These are phyloP conservation scores for Drosophila sechellia DNA, from an alignment of 1,140 invertebrate genomes.

Conservation along the genomic window DNA sequence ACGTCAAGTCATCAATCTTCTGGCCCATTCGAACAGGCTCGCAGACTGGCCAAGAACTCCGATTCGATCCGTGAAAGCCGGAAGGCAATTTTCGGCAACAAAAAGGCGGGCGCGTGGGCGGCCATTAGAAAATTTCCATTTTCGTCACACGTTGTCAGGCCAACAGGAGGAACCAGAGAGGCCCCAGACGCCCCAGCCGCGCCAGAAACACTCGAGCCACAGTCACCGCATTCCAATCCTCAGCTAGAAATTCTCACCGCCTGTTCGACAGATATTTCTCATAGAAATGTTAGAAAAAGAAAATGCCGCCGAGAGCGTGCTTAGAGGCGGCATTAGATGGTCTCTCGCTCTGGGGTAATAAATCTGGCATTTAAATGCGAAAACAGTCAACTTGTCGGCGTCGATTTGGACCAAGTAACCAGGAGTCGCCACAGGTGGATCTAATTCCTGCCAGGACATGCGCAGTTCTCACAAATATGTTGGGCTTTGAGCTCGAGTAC, in stretches of 20 bases:
- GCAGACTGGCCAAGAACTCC: conserved; percentile 57
- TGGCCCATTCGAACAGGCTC: conserved; percentile 82
- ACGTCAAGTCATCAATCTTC: conserved; percentile 85
- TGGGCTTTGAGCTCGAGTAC: not conserved
- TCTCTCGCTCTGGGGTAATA: conserved; percentile 54
- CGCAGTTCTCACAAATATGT: conserved; percentile 34
- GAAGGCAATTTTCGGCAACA: conserved; percentile 31
- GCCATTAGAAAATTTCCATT: conserved; percentile 84
- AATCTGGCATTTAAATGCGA: conserved; percentile 83
- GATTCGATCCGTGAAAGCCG: conserved; percentile 6
- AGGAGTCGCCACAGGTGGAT: conserved; percentile 15
- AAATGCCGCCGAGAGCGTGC: conserved; percentile 35
- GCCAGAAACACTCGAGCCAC: conserved; percentile 1
- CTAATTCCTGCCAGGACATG: conserved; percentile 53
- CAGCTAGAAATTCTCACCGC: conserved; percentile 56
- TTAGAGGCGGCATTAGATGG: conserved; percentile 69
- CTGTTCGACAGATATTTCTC: conserved; percentile 80
- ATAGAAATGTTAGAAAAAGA: conserved; percentile 82
- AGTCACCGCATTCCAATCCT: conserved; percentile 65
- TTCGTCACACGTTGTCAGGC: conserved; percentile 83
- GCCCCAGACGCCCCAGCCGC: not conserved
- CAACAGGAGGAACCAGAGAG: conserved; percentile 43
- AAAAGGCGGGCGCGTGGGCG: conserved; percentile 20
- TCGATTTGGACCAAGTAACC: conserved; percentile 68
- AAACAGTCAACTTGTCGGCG: conserved; percentile 84